Percentiles rank a stretch among this genome's conserved stretches.
phyloP scores from a whole-genome alignment of 1,140 invertebrate genomes.

The Caenorhabditis tropicalis region DNA sequence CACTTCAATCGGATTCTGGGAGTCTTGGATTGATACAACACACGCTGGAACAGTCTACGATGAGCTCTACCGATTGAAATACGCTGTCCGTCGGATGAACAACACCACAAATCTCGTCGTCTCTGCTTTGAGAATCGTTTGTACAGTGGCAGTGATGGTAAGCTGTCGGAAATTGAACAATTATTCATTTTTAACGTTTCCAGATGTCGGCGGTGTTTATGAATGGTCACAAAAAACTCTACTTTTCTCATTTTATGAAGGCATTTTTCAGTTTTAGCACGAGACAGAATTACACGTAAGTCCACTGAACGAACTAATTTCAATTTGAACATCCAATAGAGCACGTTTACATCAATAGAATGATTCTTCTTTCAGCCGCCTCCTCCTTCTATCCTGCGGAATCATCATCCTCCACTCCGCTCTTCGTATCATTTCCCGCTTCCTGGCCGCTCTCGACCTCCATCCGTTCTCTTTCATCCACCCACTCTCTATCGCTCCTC shows the following conservation, averaged over 20 bases:
- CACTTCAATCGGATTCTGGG: slow-evolving; percentile 65
- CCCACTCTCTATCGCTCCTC: slow-evolving; percentile 42
- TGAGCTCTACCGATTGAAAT: slow-evolving; percentile 65
- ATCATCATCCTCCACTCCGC: slow-evolving; percentile 13
- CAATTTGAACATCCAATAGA: not conserved
- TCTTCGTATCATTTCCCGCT: slow-evolving; percentile 42
- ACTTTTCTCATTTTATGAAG: slow-evolving; percentile 37
- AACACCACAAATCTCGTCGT: slow-evolving; percentile 56
- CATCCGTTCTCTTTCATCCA: slow-evolving; percentile 46
- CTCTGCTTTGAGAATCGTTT: slow-evolving; percentile 55
- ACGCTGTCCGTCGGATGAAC: slow-evolving; percentile 63
- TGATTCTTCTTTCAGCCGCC: not conserved
- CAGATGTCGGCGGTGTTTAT: slow-evolving; percentile 54
- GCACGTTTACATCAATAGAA: not conserved
- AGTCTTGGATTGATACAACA: slow-evolving; percentile 63
- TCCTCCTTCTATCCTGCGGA: slow-evolving; percentile 27
- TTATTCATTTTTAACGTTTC: too few species aligned
- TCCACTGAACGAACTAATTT: too few species aligned
- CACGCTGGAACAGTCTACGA: slow-evolving; percentile 59
- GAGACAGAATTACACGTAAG: slow-evolving; percentile 17
- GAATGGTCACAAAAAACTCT: slow-evolving; percentile 42
- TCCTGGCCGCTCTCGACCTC: slow-evolving; percentile 50
- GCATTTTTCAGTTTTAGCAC: slow-evolving; percentile 31
- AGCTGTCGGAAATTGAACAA: slow-evolving; percentile 8
- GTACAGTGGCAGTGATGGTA: slow-evolving; percentile 49